These are phyloP conservation scores for Aromia moschata DNA, from an alignment of 2,888 invertebrate genomes.

Conservation along the genomic window DNA sequence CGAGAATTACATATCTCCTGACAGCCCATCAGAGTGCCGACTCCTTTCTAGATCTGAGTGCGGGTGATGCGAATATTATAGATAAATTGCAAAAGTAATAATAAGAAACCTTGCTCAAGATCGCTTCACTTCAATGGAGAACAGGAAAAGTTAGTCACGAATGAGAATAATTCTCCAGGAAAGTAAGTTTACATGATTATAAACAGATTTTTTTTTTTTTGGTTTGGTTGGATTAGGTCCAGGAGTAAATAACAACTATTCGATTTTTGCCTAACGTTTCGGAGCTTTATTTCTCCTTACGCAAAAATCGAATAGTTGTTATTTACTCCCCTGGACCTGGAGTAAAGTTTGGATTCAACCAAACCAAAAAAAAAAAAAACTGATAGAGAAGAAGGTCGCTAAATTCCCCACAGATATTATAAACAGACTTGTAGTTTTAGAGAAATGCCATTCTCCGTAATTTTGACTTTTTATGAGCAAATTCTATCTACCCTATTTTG, in stretches of 20 bases:
- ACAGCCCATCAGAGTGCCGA: constrained; percentile 69
- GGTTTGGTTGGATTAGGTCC: too few relatives aligned
- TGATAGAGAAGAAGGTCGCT: too few relatives aligned
- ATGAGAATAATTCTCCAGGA: constrained; percentile 65
- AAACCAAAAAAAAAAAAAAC: too few relatives aligned
- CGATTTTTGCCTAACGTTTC: too few relatives aligned
- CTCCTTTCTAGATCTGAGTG: constrained; percentile 74
- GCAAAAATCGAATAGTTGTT: background rate
- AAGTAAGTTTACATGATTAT: constrained; percentile 62
- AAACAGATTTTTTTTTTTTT: too few relatives aligned
- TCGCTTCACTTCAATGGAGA: constrained; percentile 68
- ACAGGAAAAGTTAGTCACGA: constrained; percentile 51
- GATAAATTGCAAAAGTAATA: constrained; percentile 72
- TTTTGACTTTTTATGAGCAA: too few relatives aligned
- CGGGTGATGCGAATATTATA: constrained; percentile 80
- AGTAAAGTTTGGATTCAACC: too few relatives aligned
- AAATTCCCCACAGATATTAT: too few relatives aligned
- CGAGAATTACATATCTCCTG: constrained; percentile 59
- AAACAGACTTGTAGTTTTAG: too few relatives aligned
- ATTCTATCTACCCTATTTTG: too few relatives aligned
- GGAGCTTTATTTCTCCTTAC: background rate
- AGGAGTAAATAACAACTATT: too few relatives aligned
- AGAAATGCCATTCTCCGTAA: too few relatives aligned
- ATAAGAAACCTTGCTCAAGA: constrained; percentile 66
- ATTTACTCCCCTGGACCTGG: background rate